These are phyloP conservation scores for Cebidichthys violaceus DNA, from an alignment of 2,113 vertebrate genomes.

Conservation along the genomic window DNA sequence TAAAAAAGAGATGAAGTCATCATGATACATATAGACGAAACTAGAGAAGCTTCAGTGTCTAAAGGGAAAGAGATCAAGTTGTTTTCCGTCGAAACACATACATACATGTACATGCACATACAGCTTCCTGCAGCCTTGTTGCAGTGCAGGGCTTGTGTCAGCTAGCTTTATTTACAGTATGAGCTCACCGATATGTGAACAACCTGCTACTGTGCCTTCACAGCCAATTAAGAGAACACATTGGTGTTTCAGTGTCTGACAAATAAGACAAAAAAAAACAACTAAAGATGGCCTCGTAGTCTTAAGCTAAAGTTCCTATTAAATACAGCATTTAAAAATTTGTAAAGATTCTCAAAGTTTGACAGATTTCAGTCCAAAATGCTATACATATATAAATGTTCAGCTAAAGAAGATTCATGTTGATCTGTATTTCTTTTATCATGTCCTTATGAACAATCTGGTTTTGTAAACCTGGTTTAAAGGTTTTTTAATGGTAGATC, in stretches of 20 bases:
- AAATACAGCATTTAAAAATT: neutral
- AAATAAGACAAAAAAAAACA: slow-evolving; percentile 8
- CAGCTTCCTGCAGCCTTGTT: slow-evolving; percentile 7
- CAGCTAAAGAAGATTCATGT: neutral
- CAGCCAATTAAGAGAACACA: neutral
- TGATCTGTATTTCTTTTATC: neutral
- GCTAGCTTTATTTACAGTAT: slow-evolving; percentile 38
- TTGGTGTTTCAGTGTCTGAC: slow-evolving; percentile 7
- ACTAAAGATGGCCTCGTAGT: no score
- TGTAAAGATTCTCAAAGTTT: neutral
- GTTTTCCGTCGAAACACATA: neutral
- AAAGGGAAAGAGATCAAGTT: neutral
- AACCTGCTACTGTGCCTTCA: neutral
- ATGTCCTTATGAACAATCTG: neutral
- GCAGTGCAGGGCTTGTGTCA: neutral
- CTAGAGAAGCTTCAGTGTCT: slow-evolving; percentile 1
- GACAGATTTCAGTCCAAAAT: neutral
- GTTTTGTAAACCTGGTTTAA: neutral
- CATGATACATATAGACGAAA: slow-evolving; percentile 17
- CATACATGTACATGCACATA: neutral
- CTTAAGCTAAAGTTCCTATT: neutral
- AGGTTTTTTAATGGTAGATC: neutral
- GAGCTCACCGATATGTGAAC: slow-evolving; percentile 37
- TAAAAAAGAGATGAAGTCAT: slow-evolving; percentile 21
- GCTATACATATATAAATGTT: neutral